These are phyloP conservation scores for Xiphophorus maculatus DNA, from an alignment of 2,113 vertebrate species.

Conservation along the genomic window DNA sequence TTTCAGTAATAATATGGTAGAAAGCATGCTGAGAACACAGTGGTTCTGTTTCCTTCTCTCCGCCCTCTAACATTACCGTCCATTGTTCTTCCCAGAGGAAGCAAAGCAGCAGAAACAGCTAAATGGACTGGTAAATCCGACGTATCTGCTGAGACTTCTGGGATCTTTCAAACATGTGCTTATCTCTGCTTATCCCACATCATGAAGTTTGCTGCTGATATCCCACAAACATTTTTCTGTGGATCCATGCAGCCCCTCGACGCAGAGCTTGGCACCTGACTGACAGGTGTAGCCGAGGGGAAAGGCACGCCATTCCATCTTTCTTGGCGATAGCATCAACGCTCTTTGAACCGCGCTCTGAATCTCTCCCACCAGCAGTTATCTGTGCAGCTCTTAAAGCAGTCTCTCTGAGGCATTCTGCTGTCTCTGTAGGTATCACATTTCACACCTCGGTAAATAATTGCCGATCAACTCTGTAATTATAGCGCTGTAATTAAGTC, in stretches of 20 bases:
- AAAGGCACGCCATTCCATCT: conserved; percentile 62
- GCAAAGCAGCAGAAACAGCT: conserved; percentile 29
- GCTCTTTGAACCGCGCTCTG: conserved; percentile 43
- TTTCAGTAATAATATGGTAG: conserved; percentile 68
- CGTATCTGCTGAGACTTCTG: conserved; percentile 57
- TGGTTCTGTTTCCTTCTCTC: conserved; percentile 42
- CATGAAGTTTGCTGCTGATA: conserved; percentile 30
- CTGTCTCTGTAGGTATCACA: conserved; percentile 57
- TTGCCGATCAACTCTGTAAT: conserved; percentile 71
- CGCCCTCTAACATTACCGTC: conserved; percentile 52
- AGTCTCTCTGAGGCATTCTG: conserved; percentile 46
- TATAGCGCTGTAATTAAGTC: conserved; percentile 74
- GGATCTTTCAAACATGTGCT: conserved; percentile 24
- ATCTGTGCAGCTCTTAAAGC: conserved; percentile 35
- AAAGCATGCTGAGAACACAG: conserved; percentile 63
- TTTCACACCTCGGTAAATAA: conserved; percentile 71
- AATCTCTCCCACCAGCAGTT: conserved; percentile 47
- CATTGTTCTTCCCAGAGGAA: conserved; percentile 43
- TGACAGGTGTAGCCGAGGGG: conserved; percentile 78
- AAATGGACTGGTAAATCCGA: conserved; percentile 78
- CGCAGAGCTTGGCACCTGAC: conserved; percentile 71
- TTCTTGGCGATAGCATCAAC: conserved; percentile 69
- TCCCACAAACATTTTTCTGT: conserved; percentile 38
- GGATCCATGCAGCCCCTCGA: conserved; percentile 40
- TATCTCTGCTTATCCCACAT: conserved; percentile 39